phyloP scores from a whole-genome alignment of 2,797 vertebrate genomes.

The Botia kubotai region DNA sequence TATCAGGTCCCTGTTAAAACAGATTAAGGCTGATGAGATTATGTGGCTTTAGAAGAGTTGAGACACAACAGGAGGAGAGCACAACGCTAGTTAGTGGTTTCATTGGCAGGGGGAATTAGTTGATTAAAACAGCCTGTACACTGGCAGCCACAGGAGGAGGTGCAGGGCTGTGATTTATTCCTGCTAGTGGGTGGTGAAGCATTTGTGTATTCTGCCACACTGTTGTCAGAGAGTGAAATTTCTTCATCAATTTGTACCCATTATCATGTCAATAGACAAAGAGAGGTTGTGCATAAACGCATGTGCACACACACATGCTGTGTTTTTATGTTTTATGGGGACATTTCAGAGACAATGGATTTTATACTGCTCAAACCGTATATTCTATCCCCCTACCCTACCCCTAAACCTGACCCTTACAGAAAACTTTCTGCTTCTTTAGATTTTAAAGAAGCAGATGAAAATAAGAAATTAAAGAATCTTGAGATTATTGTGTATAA shows the following conservation, averaged over 20 bases:
- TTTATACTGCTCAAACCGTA: too few relatives aligned
- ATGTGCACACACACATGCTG: slow-evolving; percentile 37
- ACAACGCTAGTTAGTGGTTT: slow-evolving; percentile 33
- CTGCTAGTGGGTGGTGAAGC: slow-evolving; percentile 74
- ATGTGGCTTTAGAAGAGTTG: slow-evolving; percentile 46
- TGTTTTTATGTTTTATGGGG: slow-evolving; percentile 69
- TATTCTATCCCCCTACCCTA: too few relatives aligned
- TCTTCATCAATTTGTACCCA: slow-evolving; percentile 78
- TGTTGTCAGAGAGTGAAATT: slow-evolving; percentile 71
- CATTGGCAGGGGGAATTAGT: slow-evolving; percentile 63
- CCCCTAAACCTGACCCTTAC: neutral
- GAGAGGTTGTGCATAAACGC: slow-evolving; percentile 60
- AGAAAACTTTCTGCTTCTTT: too few relatives aligned
- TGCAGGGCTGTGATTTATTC: slow-evolving; percentile 72
- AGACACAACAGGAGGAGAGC: slow-evolving; percentile 17
- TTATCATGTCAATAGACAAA: slow-evolving; percentile 78
- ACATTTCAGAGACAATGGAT: too few relatives aligned
- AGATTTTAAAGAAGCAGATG: too few relatives aligned
- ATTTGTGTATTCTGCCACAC: slow-evolving; percentile 66
- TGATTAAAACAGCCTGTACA: slow-evolving; percentile 63
- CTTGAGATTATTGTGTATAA: too few relatives aligned
- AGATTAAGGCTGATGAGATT: slow-evolving; percentile 65
- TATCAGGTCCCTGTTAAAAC: slow-evolving; percentile 68
- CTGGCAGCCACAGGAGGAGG: slow-evolving; percentile 43
- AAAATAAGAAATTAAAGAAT: too few relatives aligned